Evolutionary conservation across 2,113 vertebrate genomes (phyloP).

Genomic region (Rhinoderma darwinii): DNA sequence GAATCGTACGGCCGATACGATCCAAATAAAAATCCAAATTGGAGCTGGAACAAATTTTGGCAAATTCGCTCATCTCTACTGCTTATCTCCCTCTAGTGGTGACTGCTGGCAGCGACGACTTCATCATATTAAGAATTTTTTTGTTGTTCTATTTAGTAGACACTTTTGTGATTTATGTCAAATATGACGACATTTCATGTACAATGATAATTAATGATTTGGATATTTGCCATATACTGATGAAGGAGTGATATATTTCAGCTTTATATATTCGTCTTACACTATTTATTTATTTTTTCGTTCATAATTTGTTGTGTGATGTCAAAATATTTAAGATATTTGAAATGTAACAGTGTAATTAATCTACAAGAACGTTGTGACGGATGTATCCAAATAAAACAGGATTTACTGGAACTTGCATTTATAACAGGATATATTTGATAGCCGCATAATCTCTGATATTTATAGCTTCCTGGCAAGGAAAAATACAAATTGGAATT

Average conservation of each 20-base stretch:
- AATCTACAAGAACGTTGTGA: background rate
- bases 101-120: background rate
- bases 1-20: too few species aligned
- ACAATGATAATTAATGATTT: background rate
- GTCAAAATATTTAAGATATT: conserved; percentile 31
- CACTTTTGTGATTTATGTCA: background rate
- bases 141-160: background rate
- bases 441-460: background rate
- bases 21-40: too few species aligned
- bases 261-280: background rate
- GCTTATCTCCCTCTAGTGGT: background rate
- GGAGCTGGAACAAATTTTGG: too few species aligned
- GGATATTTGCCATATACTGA: background rate
- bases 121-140: too few species aligned
- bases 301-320: background rate
- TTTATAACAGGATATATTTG: background rate
- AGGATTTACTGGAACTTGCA: background rate
- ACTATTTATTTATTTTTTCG: background rate
- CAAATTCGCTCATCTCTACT: too few species aligned
- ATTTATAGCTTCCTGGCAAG: conserved; percentile 12
- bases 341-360: background rate
- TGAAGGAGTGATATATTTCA: background rate
- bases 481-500: background rate
- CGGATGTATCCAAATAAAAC: background rate
- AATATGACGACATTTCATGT: background rate